Base-by-base conservation (phyloP, 2,888 invertebrate genomes). In the Germaria angustata region DNA sequence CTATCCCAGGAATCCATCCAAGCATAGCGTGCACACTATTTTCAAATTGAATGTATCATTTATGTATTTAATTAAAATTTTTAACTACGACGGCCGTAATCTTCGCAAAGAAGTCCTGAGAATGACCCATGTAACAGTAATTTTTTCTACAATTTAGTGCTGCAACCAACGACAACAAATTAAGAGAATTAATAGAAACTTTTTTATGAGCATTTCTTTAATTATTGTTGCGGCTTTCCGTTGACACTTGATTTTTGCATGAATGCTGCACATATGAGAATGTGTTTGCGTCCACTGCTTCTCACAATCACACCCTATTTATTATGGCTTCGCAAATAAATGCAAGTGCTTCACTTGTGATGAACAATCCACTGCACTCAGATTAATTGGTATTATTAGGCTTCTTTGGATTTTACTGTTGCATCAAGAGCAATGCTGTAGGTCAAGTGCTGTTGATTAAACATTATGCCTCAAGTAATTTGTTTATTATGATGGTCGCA, bases 381-480 rank as follows among this genome's bases (percentile, higher is more conserved):
- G 59, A 66, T 79, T 72, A 39, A 63, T 61, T 61, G 2, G 61
- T 44, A 69, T 77, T 80, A 73, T 80, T 80, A 73, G 79, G 79
- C 72, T 80, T 80, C 79, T 44, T 80, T 51, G 44, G 41, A 66
- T 53, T 49, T 63, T 61, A 20, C 20, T 69, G 66, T 22, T 75
- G 46, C 53, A 61, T 63, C 65, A 65, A 78, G 61, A 63, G 72
- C 71, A 79, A 51, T 69, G 68, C 82, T 79, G 73, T 79, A 79
- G 82, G 82, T 82, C 82, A 82, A 82, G 78, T 68, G 71, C 61
- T 81, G 66, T 53, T 77, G 59, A 77, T 81, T 80, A 46, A 78
- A 72, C 55, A 61, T 59, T 78, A 68, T 68, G 72, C 51, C 28
- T 72, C 57, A 66, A 72, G 28, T 53, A 66, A 77, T 69, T 77